A percentile compares a stretch with the other conserved stretches of the same genome.
Conservation (phyloP, 2,888 invertebrate species). For the Nasonovia ribisnigri region DNA sequence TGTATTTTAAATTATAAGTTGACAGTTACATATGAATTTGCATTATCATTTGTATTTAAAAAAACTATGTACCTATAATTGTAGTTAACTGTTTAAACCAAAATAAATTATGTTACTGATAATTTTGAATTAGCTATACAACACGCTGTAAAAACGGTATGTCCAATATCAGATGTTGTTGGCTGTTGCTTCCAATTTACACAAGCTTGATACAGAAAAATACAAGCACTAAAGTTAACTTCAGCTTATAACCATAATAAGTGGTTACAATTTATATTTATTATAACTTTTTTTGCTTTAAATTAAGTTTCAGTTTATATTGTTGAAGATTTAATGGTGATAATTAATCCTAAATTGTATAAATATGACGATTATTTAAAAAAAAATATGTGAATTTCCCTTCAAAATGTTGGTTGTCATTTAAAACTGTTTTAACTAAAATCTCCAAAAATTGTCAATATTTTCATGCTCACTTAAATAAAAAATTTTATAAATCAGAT, state of each 20-base stretch:
- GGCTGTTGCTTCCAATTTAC: neutral
- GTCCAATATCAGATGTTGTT: neutral
- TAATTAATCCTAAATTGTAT: neutral
- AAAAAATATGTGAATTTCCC: neutral
- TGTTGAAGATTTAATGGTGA: too few species aligned
- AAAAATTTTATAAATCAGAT: neutral
- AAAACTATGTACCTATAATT: neutral
- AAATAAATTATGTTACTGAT: neutral
- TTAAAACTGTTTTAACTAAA: neutral
- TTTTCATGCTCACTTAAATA: neutral
- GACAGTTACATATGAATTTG: neutral
- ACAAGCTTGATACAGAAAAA: neutral
- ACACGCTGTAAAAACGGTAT: neutral
- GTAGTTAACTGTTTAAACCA: neutral
- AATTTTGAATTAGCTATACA: neutral
- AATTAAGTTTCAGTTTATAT: too few species aligned
- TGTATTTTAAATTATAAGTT: neutral
- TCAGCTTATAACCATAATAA: too few species aligned
- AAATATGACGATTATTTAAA: neutral
- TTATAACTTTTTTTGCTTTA: too few species aligned
- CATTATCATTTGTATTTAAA: neutral
- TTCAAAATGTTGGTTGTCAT: neutral
- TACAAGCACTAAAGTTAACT: too few species aligned
- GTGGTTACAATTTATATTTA: too few species aligned
- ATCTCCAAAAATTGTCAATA: neutral